Evolutionary conservation across 2,888 invertebrate genomes (phyloP).

Genomic region (Cephus nigrinus): DNA sequence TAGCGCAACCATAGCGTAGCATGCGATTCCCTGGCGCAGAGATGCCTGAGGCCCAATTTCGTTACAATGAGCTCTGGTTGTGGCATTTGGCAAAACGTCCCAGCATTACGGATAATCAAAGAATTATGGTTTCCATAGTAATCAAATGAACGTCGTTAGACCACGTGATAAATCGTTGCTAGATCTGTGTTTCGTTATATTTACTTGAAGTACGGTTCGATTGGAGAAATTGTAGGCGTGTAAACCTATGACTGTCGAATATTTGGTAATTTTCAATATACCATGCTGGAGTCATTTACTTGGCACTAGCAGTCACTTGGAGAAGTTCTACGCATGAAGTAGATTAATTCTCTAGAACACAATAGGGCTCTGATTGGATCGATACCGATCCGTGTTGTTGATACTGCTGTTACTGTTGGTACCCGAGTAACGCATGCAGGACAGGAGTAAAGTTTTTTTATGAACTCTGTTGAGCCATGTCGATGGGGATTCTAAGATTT

Average conservation of each 20-base stretch:
- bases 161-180: background rate
- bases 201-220: too few relatives aligned
- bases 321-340: background rate
- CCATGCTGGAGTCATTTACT: too few relatives aligned
- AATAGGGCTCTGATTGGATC: background rate
- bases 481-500: too few relatives aligned
- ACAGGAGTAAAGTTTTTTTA: too few relatives aligned
- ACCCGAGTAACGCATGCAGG: too few relatives aligned
- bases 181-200: too few relatives aligned
- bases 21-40: conserved; percentile 34
- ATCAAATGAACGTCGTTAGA: conserved; percentile 25
- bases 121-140: conserved; percentile 36
- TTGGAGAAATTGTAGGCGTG: too few relatives aligned
- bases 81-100: conserved; percentile 55
- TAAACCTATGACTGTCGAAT: too few relatives aligned
- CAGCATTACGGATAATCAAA: conserved; percentile 27
- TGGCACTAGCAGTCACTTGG: too few relatives aligned
- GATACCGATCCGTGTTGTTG: conserved; percentile 1
- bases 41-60: conserved; percentile 48
- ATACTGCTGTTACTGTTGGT: too few relatives aligned
- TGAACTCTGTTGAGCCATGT: too few relatives aligned
- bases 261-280: too few relatives aligned
- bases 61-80: conserved; percentile 56
- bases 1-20: background rate
- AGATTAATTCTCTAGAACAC: background rate